Evolutionary conservation across 37 sponge, comb jelly and placozoan species (phyloP).

Genomic region (Halisarca cf. caerulea): DNA sequence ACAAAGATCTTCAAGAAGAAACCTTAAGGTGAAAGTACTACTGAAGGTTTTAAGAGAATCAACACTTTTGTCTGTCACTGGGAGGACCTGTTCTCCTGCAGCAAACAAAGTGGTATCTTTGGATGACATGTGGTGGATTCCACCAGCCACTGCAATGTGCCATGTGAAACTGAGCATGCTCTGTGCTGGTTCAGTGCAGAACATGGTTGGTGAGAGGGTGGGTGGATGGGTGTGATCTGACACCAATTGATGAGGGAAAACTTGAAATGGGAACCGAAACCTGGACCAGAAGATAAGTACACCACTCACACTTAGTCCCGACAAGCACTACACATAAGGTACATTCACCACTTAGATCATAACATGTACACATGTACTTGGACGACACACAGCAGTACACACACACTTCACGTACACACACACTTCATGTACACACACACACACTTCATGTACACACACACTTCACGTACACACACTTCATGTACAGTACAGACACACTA

Average conservation of each 20-base stretch:
- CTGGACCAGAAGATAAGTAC: constrained; percentile 9
- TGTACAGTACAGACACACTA: too few species aligned
- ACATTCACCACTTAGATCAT: too few species aligned
- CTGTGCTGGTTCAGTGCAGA: constrained; percentile 38
- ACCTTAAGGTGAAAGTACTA: background rate
- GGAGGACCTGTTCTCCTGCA: background rate
- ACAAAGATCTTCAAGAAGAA: background rate
- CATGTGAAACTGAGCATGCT: constrained; percentile 62
- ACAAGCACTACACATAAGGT: background rate
- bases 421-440: too few species aligned
- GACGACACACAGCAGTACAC: too few species aligned
- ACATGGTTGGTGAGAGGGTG: constrained; percentile 28
- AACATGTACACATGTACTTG: too few species aligned
- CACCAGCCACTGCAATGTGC: constrained; percentile 26
- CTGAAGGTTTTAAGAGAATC: background rate
- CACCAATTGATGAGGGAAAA: constrained; percentile 21
- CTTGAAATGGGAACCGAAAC: constrained; percentile 63
- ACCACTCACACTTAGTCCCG: background rate
- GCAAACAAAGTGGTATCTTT: background rate
- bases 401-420: too few species aligned
- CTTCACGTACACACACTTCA: too few species aligned
- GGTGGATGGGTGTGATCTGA: constrained; percentile 32
- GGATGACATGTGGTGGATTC: background rate
- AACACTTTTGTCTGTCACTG: background rate
- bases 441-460: too few species aligned